Evolutionary conservation across 2,113 vertebrate genomes (phyloP).

Genomic region (Balaenoptera acutorostrata): DNA sequence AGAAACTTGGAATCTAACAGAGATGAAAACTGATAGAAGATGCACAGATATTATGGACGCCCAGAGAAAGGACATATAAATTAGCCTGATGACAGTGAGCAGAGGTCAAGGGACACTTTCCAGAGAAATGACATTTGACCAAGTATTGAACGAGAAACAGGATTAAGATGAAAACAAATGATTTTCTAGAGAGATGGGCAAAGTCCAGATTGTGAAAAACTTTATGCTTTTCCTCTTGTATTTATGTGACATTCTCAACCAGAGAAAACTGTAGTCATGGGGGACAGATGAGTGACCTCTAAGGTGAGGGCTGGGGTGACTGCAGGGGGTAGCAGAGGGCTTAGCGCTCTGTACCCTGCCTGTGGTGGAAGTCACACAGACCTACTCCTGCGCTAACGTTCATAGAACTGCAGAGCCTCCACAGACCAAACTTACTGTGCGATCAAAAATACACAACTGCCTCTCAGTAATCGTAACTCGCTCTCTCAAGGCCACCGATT

Average conservation of each 20-base stretch:
- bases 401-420: background rate
- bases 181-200: background rate
- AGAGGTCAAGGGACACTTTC: background rate
- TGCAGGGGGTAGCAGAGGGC: background rate
- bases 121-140: background rate
- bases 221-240: background rate
- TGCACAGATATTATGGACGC: background rate
- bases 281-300: background rate
- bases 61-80: background rate
- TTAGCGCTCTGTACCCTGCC: background rate
- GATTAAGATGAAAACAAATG: constrained; percentile 2
- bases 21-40: background rate
- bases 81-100: background rate
- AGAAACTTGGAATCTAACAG: background rate
- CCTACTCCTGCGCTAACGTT: background rate
- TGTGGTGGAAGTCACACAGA: background rate
- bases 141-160: background rate
- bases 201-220: background rate
- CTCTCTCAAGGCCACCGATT: background rate
- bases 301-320: too few relatives aligned
- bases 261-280: background rate
- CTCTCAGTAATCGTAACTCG: background rate
- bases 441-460: background rate
- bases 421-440: background rate
- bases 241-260: background rate